Percentiles rank a stretch among this genome's conserved stretches.
Evolutionary conservation across 2,888 invertebrate genomes (phyloP).

Genomic region (Penaeus monodon): DNA sequence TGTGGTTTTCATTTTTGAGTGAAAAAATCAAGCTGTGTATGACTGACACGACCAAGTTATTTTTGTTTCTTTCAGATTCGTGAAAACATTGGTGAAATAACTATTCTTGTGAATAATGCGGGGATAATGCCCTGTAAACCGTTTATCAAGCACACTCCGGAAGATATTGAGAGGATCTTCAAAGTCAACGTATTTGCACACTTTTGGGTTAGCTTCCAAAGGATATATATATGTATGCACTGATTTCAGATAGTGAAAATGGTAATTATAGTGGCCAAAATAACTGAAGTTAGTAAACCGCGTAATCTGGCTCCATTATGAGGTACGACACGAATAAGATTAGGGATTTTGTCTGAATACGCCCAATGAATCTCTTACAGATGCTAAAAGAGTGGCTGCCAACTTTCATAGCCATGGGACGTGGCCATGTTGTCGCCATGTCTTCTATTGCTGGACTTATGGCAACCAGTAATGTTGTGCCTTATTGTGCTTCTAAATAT

Average conservation of each 20-base stretch:
- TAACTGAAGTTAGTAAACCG: no score
- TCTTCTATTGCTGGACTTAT: constrained; percentile 84
- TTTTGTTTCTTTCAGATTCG: constrained; percentile 67
- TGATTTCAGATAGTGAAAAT: no score
- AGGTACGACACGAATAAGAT: no score
- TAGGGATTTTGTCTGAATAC: no score
- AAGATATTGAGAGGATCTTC: constrained; percentile 80
- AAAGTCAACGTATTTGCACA: constrained; percentile 85
- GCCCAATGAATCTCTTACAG: constrained; percentile 69
- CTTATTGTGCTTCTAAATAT: constrained; percentile 86
- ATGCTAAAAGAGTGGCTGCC: constrained; percentile 82
- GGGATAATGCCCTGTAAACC: constrained; percentile 87
- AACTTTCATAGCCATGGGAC: constrained; percentile 79
- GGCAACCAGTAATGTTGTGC: constrained; percentile 82
- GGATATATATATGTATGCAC: no score
- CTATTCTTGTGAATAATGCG: constrained; percentile 86
- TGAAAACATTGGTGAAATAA: constrained; percentile 81
- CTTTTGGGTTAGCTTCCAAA: constrained; percentile 78
- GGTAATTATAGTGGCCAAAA: no score
- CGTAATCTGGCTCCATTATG: no score
- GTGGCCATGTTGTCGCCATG: constrained; percentile 82
- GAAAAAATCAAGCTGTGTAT: background rate
- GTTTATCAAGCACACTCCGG: constrained; percentile 76
- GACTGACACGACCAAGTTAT: background rate
- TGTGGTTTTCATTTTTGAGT: background rate